Percentiles rank a stretch among this genome's conserved stretches.
phyloP scores from a whole-genome alignment of 2,113 vertebrate species.

The Laticauda colubrina region DNA sequence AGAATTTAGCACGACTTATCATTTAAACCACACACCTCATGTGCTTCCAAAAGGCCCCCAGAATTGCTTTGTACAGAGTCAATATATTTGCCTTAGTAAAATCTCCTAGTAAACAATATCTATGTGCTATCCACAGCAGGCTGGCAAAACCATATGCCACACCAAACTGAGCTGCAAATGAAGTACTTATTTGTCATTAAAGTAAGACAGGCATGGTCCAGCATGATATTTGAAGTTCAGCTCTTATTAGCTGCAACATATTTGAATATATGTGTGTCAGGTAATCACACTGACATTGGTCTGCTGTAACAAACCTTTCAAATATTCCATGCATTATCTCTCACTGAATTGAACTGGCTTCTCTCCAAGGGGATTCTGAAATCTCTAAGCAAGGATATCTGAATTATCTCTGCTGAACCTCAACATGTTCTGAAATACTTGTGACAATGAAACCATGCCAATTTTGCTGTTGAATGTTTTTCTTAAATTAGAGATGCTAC shows the following conservation, averaged over 20 bases:
- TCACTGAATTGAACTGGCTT: background rate
- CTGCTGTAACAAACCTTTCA: no score
- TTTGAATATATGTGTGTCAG: background rate
- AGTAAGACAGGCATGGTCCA: background rate
- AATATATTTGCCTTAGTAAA: conserved; percentile 10
- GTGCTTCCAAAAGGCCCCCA: conserved; percentile 25
- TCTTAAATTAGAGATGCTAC: background rate
- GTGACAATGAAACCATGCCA: background rate
- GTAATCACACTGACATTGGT: background rate
- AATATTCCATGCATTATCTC: background rate
- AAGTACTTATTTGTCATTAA: background rate
- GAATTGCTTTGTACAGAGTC: conserved; percentile 18
- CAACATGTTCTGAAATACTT: background rate
- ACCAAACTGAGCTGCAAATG: background rate
- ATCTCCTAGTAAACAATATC: background rate
- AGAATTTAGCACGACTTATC: background rate
- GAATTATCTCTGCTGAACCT: background rate
- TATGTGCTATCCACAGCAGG: background rate
- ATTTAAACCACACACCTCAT: conserved; percentile 16
- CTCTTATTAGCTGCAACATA: background rate
- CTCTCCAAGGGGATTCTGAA: background rate
- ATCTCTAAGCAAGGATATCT: background rate
- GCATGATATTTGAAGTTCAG: background rate
- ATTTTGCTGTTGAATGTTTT: background rate
- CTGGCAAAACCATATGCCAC: background rate